Evolutionary conservation across 2,888 invertebrate genomes (phyloP).

Genomic region (Phaedon cochleariae): DNA sequence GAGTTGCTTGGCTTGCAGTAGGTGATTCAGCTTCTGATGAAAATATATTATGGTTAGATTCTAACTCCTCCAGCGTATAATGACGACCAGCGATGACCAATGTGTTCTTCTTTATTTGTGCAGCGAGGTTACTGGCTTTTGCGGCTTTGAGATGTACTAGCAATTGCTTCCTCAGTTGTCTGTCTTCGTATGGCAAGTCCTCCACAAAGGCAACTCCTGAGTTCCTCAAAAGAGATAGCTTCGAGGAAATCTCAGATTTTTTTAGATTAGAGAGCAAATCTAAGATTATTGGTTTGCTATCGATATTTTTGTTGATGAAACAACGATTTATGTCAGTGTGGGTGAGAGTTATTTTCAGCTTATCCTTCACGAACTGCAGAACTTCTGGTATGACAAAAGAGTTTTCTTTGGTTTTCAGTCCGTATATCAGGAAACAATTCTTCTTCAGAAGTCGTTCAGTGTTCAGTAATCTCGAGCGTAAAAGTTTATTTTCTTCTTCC

Average conservation of each 20-base stretch:
- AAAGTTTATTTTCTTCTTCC: neutral
- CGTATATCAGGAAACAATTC: neutral
- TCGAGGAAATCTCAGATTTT: constrained; percentile 1
- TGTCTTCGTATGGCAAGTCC: neutral
- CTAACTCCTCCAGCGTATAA: neutral
- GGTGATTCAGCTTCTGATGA: too few species aligned
- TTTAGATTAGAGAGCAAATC: constrained; percentile 4
- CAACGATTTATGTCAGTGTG: neutral
- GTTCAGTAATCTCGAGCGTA: neutral
- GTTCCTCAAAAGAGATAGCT: neutral
- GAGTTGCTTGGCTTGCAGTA: too few species aligned
- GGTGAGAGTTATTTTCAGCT: neutral
- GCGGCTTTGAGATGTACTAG: neutral
- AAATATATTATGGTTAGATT: too few species aligned
- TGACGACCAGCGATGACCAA: neutral
- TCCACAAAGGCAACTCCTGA: neutral
- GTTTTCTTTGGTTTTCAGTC: neutral
- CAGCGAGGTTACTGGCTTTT: neutral
- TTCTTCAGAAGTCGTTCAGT: neutral
- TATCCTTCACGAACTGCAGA: neutral
- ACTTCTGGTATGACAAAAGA: neutral
- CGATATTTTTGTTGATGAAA: constrained; percentile 1
- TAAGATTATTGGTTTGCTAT: neutral
- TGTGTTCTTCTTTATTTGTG: neutral
- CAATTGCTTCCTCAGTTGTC: constrained; percentile 1